These are phyloP conservation scores for Zygaena filipendulae DNA, from an alignment of 2,888 invertebrate species.

Conservation along the genomic window DNA sequence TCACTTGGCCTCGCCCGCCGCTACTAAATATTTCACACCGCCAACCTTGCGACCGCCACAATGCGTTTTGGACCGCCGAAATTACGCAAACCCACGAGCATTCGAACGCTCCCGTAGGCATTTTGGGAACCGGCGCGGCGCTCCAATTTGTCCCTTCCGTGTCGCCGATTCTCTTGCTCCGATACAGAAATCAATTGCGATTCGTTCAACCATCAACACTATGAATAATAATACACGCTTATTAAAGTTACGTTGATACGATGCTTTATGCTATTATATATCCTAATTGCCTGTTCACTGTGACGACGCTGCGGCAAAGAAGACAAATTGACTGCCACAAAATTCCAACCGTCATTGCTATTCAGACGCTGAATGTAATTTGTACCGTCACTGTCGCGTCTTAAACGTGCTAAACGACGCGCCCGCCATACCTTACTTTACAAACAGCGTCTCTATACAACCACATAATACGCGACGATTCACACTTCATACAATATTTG, in stretches of 20 bases:
- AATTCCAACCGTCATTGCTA: conserved; percentile 33
- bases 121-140: conserved; percentile 36
- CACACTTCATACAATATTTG: conserved; percentile 23
- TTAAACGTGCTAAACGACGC: conserved; percentile 18
- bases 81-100: conserved; percentile 36
- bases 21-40: conserved; percentile 54
- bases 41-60: conserved; percentile 30
- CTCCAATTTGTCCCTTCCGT: conserved; percentile 55
- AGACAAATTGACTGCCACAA: conserved; percentile 31
- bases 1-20: conserved; percentile 34
- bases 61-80: conserved; percentile 37
- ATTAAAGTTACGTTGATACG: no score
- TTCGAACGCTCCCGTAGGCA: conserved; percentile 37
- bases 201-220: no score
- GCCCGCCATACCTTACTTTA: conserved; percentile 22
- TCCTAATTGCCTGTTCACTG: conserved; percentile 20
- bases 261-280: no score
- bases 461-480: conserved; percentile 20
- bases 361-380: conserved; percentile 36
- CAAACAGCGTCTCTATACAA: conserved; percentile 17
- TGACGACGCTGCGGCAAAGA: conserved; percentile 17
- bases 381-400: conserved; percentile 28
- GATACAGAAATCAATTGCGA: no score
- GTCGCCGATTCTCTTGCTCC: conserved; percentile 39
- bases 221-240: no score